These are phyloP conservation scores for Atractosteus spatula DNA, from an alignment of 2,113 vertebrate genomes.

Conservation along the genomic window DNA sequence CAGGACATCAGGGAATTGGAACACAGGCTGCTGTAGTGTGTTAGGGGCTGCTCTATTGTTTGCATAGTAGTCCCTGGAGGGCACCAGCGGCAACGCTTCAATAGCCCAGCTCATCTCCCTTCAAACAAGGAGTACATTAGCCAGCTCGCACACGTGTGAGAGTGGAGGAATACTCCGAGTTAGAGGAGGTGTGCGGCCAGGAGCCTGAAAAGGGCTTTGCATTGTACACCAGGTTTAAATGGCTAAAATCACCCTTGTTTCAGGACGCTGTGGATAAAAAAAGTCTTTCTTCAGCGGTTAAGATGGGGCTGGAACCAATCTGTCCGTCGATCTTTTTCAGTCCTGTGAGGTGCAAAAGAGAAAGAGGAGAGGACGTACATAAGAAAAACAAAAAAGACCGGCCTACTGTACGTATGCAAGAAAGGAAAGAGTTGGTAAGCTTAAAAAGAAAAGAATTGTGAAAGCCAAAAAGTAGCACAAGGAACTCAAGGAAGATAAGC, in stretches of 20 bases:
- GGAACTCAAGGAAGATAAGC: too few relatives aligned
- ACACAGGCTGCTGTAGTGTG: conserved; percentile 32
- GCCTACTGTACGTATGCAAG: too few relatives aligned
- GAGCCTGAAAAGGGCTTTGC: background rate
- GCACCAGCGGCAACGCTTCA: background rate
- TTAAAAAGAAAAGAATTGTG: too few relatives aligned
- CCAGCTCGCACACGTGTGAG: background rate
- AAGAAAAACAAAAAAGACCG: too few relatives aligned
- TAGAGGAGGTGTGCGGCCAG: conserved; percentile 5
- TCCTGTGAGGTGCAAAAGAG: too few relatives aligned
- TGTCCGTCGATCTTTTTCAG: too few relatives aligned
- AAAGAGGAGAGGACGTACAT: too few relatives aligned
- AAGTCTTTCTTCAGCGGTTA: background rate
- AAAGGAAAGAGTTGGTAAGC: too few relatives aligned
- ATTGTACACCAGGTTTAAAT: background rate
- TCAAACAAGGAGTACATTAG: conserved; percentile 6
- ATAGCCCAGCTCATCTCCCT: background rate
- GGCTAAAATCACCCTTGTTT: too few relatives aligned
- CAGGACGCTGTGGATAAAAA: background rate
- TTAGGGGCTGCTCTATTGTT: conserved; percentile 31
- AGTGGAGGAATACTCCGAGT: background rate
- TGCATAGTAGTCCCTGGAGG: conserved; percentile 22
- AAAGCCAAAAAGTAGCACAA: too few relatives aligned
- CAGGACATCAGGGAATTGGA: conserved; percentile 10
- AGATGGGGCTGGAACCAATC: too few relatives aligned